Conservation (phyloP, 2,888 invertebrate species). For the Drosophila meridionalis region DNA sequence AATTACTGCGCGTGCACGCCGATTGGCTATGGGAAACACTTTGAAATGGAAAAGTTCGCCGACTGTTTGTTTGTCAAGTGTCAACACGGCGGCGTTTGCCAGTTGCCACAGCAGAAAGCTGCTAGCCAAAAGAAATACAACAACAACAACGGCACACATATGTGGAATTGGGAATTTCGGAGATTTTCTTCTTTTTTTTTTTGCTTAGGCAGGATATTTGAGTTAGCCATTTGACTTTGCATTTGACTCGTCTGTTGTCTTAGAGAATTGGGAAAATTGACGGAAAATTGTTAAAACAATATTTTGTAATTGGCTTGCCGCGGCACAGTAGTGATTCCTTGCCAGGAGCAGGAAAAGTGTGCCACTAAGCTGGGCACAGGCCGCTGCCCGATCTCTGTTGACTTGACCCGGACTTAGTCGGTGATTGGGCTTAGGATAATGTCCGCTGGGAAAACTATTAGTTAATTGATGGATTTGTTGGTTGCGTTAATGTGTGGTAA, state of each 20-base stretch:
- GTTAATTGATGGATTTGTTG: constrained; percentile 41
- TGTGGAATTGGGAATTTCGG: constrained; percentile 30
- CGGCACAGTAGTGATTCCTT: constrained; percentile 52
- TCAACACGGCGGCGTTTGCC: constrained; percentile 67
- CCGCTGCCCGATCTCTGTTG: constrained; percentile 10
- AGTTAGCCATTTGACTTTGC: constrained; percentile 53
- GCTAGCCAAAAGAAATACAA: constrained; percentile 41
- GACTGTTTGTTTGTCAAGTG: constrained; percentile 63
- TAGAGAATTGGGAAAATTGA: constrained; percentile 62
- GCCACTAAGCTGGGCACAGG: constrained; percentile 42
- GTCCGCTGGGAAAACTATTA: constrained; percentile 16
- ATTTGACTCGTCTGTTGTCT: constrained; percentile 41
- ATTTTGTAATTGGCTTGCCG: constrained; percentile 71
- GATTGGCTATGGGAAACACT: constrained; percentile 57
- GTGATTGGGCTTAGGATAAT: constrained; percentile 37
- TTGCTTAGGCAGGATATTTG: constrained; percentile 54
- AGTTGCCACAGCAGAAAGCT: constrained; percentile 69
- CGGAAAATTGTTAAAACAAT: constrained; percentile 64
- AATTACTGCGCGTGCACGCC: constrained; percentile 73
- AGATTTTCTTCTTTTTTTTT: constrained; percentile 1
- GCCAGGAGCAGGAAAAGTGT: constrained; percentile 35
- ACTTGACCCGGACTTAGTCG: constrained; percentile 31
- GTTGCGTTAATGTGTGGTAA: constrained; percentile 49
- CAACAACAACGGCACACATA: constrained; percentile 28
- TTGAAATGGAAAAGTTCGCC: constrained; percentile 78